These are phyloP conservation scores for Tribolium madens DNA, from an alignment of 1,140 invertebrate species.

Conservation along the genomic window DNA sequence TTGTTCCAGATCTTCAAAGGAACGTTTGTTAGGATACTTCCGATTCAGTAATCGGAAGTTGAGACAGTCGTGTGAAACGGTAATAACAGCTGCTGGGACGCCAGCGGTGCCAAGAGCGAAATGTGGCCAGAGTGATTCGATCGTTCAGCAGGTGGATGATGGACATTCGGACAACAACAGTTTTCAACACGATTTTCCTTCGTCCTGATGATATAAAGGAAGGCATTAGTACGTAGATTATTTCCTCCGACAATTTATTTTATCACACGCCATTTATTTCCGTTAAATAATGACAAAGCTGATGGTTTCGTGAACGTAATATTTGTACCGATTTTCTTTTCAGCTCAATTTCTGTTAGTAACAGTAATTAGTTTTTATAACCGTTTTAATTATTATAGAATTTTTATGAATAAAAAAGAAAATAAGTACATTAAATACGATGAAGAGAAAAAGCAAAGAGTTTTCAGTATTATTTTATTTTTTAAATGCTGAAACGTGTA, in stretches of 20 bases:
- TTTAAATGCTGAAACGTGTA: too few relatives aligned
- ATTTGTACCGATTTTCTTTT: background rate
- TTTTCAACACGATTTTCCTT: conserved; percentile 40
- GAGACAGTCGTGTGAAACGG: conserved; percentile 58
- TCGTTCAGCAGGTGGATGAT: conserved; percentile 38
- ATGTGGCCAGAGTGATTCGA: conserved; percentile 20
- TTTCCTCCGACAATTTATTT: conserved; percentile 2
- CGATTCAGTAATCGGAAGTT: conserved; percentile 67
- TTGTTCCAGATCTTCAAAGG: conserved; percentile 70
- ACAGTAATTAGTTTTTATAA: too few relatives aligned
- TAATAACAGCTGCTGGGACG: conserved; percentile 52
- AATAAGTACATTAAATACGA: too few relatives aligned
- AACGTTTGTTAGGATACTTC: conserved; percentile 74
- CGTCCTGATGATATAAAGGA: conserved; percentile 43
- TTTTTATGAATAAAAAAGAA: too few relatives aligned
- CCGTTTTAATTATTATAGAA: too few relatives aligned
- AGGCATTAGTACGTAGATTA: conserved; percentile 33
- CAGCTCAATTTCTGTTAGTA: too few relatives aligned
- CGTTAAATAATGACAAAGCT: conserved; percentile 9
- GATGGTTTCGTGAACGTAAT: background rate
- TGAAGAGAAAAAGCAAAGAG: too few relatives aligned
- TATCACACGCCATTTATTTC: conserved; percentile 11
- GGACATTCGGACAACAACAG: conserved; percentile 49
- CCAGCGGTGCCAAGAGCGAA: conserved; percentile 40
- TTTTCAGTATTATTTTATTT: too few relatives aligned